phyloP scores from a whole-genome alignment of 2,113 vertebrate species.

The Bagarius yarrelli region DNA sequence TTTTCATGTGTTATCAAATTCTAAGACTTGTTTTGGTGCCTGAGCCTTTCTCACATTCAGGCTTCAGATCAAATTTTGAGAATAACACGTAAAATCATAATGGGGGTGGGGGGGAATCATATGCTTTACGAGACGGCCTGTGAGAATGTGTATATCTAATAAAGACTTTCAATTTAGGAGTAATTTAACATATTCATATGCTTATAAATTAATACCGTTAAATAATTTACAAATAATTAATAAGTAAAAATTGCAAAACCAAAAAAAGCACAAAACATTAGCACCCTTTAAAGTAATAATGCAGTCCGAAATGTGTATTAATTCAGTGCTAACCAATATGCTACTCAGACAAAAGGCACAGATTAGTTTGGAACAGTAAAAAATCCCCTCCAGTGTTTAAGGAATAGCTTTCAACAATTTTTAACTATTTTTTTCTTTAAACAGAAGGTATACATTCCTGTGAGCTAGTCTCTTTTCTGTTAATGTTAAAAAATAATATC shows the following conservation, averaged over 20 bases:
- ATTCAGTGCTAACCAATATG: not conserved
- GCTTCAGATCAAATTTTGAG: not conserved
- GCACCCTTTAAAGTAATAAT: not conserved
- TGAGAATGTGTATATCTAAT: too few relatives aligned
- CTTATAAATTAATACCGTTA: too few relatives aligned
- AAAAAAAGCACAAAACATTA: too few relatives aligned
- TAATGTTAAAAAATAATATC: not conserved
- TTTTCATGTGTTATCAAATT: slow-evolving; percentile 47
- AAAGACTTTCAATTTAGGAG: not conserved
- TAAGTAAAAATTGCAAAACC: too few relatives aligned
- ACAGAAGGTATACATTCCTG: not conserved
- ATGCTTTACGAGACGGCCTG: not conserved
- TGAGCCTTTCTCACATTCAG: slow-evolving; percentile 24
- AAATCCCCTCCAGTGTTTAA: not conserved
- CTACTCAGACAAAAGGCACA: not conserved
- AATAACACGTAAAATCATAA: not conserved
- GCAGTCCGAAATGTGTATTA: not conserved
- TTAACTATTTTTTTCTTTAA: not conserved
- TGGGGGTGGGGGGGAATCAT: not conserved
- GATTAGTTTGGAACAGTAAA: not conserved
- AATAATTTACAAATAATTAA: too few relatives aligned
- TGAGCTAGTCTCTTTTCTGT: not conserved
- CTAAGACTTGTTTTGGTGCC: slow-evolving; percentile 12
- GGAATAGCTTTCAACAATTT: not conserved
- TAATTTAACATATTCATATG: not conserved